A percentile compares a stretch with the other conserved stretches of the same genome.
Conservation (phyloP, 2,888 invertebrate genomes). For the Hypselothyrea guttata region DNA sequence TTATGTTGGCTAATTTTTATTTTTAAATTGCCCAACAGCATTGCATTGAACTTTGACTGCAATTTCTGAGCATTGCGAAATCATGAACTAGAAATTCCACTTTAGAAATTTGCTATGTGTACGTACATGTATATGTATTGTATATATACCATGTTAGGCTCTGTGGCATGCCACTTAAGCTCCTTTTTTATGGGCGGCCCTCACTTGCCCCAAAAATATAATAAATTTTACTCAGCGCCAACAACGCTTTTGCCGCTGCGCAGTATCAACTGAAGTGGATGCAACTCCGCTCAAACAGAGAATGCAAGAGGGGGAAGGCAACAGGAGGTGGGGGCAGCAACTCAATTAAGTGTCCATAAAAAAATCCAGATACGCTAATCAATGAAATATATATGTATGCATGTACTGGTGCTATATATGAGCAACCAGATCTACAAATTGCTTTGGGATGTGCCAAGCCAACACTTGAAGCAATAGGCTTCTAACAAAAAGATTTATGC, state of each 20-base stretch:
- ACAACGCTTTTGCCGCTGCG: slow-evolving; percentile 27
- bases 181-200: slow-evolving; percentile 65
- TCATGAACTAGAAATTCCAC: slow-evolving; percentile 68
- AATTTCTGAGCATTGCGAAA: slow-evolving; percentile 46
- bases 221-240: slow-evolving; percentile 74
- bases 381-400: slow-evolving; percentile 51
- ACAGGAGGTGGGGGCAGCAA: slow-evolving; percentile 41
- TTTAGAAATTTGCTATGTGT: slow-evolving; percentile 43
- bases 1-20: slow-evolving; percentile 14
- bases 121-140: slow-evolving; percentile 11
- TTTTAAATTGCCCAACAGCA: slow-evolving; percentile 24
- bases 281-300: slow-evolving; percentile 11
- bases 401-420: background rate
- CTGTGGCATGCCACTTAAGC: slow-evolving; percentile 66
- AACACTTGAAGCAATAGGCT: slow-evolving; percentile 23
- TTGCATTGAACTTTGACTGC: slow-evolving; percentile 63
- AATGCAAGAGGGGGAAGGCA: too few relatives aligned
- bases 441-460: slow-evolving; percentile 27
- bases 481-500: slow-evolving; percentile 41
- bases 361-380: slow-evolving; percentile 74
- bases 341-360: slow-evolving; percentile 76
- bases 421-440: slow-evolving; percentile 30
- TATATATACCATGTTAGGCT: slow-evolving; percentile 48
- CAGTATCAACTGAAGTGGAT: slow-evolving; percentile 52
- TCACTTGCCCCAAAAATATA: slow-evolving; percentile 65